These are phyloP conservation scores for Cotesia typhae DNA, from an alignment of 1,140 invertebrate species.

Conservation along the genomic window DNA sequence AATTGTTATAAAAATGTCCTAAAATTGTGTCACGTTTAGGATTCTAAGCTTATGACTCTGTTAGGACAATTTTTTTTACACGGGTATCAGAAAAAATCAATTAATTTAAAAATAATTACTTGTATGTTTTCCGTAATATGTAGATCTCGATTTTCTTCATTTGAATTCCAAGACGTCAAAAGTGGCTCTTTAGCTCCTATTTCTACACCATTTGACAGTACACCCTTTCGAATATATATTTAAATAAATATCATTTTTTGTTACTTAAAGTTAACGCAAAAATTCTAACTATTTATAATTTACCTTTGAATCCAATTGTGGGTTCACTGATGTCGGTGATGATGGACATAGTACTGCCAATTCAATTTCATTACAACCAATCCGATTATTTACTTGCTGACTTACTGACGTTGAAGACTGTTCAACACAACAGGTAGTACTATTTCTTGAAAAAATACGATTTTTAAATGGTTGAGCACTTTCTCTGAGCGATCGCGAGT, in stretches of 20 bases:
- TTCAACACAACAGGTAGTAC: constrained; percentile 59
- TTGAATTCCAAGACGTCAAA: constrained; percentile 60
- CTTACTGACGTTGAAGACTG: constrained; percentile 53
- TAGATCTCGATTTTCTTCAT: constrained; percentile 62
- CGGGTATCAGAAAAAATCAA: too few relatives aligned
- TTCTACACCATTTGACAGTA: constrained; percentile 62
- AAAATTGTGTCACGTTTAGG: too few relatives aligned
- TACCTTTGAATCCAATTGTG: constrained; percentile 56
- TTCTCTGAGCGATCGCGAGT: constrained; percentile 51
- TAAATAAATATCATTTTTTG: constrained; percentile 14
- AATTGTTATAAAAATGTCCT: too few relatives aligned
- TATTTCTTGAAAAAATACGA: constrained; percentile 50
- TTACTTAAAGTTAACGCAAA: background rate
- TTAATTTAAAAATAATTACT: constrained; percentile 51
- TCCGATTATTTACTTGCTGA: constrained; percentile 48
- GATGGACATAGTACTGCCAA: constrained; percentile 57
- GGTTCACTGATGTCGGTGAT: constrained; percentile 53
- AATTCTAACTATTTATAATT: background rate
- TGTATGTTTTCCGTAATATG: constrained; percentile 68
- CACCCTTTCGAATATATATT: constrained; percentile 53
- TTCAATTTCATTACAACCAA: constrained; percentile 56
- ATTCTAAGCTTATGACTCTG: too few relatives aligned
- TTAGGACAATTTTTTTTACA: too few relatives aligned
- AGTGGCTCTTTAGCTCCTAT: constrained; percentile 61
- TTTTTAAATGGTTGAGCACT: constrained; percentile 52